A percentile compares a stretch with the other conserved stretches of the same genome.
These are phyloP conservation scores for Isurus oxyrinchus DNA, from an alignment of 2,113 vertebrate genomes.

Conservation along the genomic window DNA sequence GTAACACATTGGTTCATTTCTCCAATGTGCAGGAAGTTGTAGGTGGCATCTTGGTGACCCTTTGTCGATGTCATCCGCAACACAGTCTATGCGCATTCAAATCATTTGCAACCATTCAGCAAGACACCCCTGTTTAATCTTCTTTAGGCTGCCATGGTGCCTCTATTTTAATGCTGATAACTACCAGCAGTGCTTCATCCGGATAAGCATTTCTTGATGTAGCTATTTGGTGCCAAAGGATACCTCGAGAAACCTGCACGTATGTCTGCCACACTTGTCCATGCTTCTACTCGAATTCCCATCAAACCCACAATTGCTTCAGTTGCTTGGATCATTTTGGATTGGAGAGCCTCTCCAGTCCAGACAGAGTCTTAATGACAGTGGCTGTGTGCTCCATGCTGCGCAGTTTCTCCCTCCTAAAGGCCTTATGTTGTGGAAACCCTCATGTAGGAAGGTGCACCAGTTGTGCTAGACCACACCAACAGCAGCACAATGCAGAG, in stretches of 20 bases:
- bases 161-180: not conserved
- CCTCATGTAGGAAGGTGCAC: not conserved
- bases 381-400: not conserved
- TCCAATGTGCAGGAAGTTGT: not conserved
- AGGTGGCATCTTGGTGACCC: not conserved
- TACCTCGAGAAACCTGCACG: not conserved
- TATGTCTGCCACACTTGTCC: not conserved
- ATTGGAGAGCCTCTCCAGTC: not conserved
- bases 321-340: not conserved
- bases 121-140: not conserved
- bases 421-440: not conserved
- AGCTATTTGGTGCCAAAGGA: not conserved
- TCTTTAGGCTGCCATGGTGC: not conserved
- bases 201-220: not conserved
- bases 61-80: not conserved
- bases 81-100: not conserved
- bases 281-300: not conserved
- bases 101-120: not conserved
- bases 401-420: not conserved
- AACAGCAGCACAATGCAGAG: not conserved
- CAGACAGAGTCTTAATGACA: not conserved
- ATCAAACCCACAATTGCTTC: not conserved
- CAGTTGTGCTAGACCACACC: too few species aligned
- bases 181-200: not conserved
- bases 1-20: not conserved